These are phyloP conservation scores for Atta colombica DNA, from an alignment of 1,140 invertebrate species.

Conservation along the genomic window DNA sequence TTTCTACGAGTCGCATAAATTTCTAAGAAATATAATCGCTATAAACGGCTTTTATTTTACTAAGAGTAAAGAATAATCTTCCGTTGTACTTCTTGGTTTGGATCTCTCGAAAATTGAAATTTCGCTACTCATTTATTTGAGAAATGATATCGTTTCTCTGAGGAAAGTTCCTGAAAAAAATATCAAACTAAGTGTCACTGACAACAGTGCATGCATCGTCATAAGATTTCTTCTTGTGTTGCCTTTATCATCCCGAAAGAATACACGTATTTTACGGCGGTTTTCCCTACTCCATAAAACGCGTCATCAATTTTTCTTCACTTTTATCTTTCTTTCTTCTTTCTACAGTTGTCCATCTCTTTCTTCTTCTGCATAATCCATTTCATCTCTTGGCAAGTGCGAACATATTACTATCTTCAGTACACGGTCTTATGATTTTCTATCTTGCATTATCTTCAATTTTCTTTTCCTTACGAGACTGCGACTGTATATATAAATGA, in stretches of 20 bases:
- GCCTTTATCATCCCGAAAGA: slow-evolving; percentile 20
- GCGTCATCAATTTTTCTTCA: slow-evolving; percentile 78
- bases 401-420: slow-evolving; percentile 7
- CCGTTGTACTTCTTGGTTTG: background rate
- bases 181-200: slow-evolving; percentile 39
- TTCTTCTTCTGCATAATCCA: slow-evolving; percentile 61
- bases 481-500: background rate
- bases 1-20: background rate
- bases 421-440: slow-evolving; percentile 47
- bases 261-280: slow-evolving; percentile 70
- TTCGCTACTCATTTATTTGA: background rate
- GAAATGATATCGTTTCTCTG: slow-evolving; percentile 21
- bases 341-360: slow-evolving; percentile 48
- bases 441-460: slow-evolving; percentile 18
- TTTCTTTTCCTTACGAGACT: background rate
- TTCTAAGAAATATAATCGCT: background rate
- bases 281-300: slow-evolving; percentile 74
- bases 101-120: slow-evolving; percentile 29
- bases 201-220: slow-evolving; percentile 17
- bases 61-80: background rate
- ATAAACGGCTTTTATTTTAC: background rate
- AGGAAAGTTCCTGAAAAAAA: slow-evolving; percentile 35
- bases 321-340: slow-evolving; percentile 69
- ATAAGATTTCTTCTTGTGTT: background rate
- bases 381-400: slow-evolving; percentile 56